phyloP scores from a whole-genome alignment of 2,888 invertebrate genomes.

The Scelioninae gen. 2 region DNA sequence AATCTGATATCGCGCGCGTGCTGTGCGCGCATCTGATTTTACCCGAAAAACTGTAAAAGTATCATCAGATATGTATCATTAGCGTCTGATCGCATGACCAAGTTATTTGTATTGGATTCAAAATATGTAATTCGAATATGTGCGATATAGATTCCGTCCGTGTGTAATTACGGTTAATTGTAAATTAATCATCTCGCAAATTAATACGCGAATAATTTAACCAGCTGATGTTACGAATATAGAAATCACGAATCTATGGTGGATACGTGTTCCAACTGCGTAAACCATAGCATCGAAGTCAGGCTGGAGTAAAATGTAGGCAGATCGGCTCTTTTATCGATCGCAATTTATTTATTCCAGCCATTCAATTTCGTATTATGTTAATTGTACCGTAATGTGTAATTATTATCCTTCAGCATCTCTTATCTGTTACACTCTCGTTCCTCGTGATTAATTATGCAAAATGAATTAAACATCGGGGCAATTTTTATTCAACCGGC shows the following conservation, averaged over 20 bases:
- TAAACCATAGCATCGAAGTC: too few relatives aligned
- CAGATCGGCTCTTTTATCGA: too few relatives aligned
- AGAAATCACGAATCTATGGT: background rate
- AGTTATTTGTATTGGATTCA: slow-evolving; percentile 31
- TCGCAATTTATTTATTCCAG: too few relatives aligned
- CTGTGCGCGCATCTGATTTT: too few relatives aligned
- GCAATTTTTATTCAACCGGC: slow-evolving; percentile 23
- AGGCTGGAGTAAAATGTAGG: too few relatives aligned
- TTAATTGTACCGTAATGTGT: too few relatives aligned
- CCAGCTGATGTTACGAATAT: background rate
- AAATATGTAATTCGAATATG: slow-evolving; percentile 44
- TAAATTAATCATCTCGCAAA: slow-evolving; percentile 20
- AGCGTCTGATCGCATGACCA: slow-evolving; percentile 24
- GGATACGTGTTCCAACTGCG: too few relatives aligned
- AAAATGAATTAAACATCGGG: slow-evolving; percentile 17
- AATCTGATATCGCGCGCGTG: too few relatives aligned
- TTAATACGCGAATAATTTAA: slow-evolving; percentile 3
- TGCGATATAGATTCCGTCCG: slow-evolving; percentile 1
- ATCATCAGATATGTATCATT: too few relatives aligned
- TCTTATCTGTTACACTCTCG: background rate
- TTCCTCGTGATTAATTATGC: slow-evolving; percentile 19
- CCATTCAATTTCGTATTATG: too few relatives aligned
- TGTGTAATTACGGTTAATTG: slow-evolving; percentile 16
- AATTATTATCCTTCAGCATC: slow-evolving; percentile 15
- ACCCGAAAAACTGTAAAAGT: too few relatives aligned